phyloP scores from a whole-genome alignment of 2,888 invertebrate species.

The Neuroscelio doddi region DNA sequence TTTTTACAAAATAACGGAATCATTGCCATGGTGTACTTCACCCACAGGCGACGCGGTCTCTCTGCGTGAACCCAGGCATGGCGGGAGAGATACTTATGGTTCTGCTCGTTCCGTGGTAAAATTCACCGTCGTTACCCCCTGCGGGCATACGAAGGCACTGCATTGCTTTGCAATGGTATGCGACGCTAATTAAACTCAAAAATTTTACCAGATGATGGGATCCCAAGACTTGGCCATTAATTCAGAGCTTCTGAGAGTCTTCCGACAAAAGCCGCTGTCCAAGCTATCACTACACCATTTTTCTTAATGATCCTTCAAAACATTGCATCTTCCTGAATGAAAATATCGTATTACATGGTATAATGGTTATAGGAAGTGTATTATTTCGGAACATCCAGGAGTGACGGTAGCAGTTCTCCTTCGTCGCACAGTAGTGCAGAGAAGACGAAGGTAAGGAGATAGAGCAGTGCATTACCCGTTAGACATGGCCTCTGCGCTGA shows the following conservation, averaged over 20 bases:
- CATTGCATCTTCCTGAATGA: too few relatives aligned
- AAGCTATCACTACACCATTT: too few relatives aligned
- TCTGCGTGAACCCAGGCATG: slow-evolving; percentile 12
- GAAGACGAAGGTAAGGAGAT: background rate
- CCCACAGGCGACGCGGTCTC: slow-evolving; percentile 8
- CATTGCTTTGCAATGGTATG: slow-evolving; percentile 53
- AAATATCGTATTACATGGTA: too few relatives aligned
- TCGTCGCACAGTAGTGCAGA: background rate
- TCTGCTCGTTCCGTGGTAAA: slow-evolving; percentile 50
- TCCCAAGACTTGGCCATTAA: slow-evolving; percentile 2
- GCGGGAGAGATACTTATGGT: slow-evolving; percentile 18
- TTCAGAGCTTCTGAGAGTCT: background rate
- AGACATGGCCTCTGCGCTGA: slow-evolving; percentile 69
- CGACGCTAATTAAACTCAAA: slow-evolving; percentile 60
- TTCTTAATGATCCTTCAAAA: too few relatives aligned
- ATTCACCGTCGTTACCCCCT: slow-evolving; percentile 54
- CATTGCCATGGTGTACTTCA: background rate
- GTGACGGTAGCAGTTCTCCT: too few relatives aligned
- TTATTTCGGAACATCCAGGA: too few relatives aligned
- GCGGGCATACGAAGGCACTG: slow-evolving; percentile 52
- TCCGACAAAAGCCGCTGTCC: too few relatives aligned
- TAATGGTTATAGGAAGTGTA: too few relatives aligned
- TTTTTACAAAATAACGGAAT: slow-evolving; percentile 6
- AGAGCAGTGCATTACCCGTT: slow-evolving; percentile 64
- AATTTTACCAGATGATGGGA: slow-evolving; percentile 42